phyloP scores from a whole-genome alignment of 2,113 vertebrate genomes.

The Pitta sordida region DNA sequence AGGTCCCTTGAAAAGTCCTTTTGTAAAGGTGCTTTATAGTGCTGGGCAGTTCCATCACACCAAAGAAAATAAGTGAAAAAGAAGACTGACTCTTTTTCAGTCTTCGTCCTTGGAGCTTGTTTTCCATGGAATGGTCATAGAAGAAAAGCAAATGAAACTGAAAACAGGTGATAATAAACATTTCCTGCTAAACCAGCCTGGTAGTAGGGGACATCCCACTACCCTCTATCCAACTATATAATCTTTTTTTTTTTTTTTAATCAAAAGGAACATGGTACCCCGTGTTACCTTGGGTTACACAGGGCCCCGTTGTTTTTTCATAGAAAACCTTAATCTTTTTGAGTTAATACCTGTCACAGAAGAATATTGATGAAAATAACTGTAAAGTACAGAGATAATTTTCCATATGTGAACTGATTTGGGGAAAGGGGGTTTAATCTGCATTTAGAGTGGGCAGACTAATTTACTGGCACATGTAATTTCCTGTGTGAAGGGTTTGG shows the following conservation, averaged over 20 bases:
- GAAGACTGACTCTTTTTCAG: background rate
- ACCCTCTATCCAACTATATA: background rate
- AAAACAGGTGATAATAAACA: background rate
- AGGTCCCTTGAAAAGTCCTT: background rate
- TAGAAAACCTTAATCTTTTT: background rate
- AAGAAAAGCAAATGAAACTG: background rate
- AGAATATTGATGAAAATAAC: background rate
- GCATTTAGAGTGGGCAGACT: background rate
- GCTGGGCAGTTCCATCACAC: background rate
- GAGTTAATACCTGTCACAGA: background rate
- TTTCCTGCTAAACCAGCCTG: background rate
- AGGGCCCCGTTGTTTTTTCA: background rate
- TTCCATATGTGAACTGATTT: background rate
- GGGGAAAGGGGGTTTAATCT: background rate
- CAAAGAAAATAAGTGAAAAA: background rate
- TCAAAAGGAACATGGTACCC: background rate
- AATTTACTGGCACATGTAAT: slow-evolving; percentile 26
- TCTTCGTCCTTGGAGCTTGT: background rate
- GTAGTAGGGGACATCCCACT: background rate
- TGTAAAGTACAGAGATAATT: background rate
- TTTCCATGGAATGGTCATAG: background rate
- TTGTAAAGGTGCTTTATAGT: background rate
- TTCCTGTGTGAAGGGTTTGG: slow-evolving; percentile 1
- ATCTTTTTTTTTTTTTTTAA: background rate
- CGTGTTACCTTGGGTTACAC: background rate